Percentiles rank a stretch among this genome's conserved stretches.
These are phyloP conservation scores for Macrosoma leucophasiata DNA, from an alignment of 2,888 invertebrate species.

Conservation along the genomic window DNA sequence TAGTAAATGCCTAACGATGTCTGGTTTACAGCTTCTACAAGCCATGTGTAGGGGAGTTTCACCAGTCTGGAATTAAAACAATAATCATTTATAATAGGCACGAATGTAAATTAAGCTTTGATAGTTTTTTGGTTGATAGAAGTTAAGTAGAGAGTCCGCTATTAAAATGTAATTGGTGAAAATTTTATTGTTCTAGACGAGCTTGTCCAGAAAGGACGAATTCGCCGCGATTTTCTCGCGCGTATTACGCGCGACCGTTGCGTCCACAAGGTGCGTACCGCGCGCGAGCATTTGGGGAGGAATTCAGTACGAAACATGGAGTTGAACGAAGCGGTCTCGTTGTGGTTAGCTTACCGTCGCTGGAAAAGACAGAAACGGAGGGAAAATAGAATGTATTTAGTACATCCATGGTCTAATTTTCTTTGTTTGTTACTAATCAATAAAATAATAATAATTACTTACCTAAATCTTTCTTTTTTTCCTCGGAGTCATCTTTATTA, in stretches of 20 bases:
- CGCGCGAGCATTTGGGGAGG: constrained; percentile 8
- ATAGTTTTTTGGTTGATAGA: too few relatives aligned
- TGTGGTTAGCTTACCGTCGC: constrained; percentile 14
- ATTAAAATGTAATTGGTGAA: too few relatives aligned
- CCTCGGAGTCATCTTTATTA: too few relatives aligned
- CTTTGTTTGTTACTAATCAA: too few relatives aligned
- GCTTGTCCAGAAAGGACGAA: too few relatives aligned
- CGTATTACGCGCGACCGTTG: too few relatives aligned
- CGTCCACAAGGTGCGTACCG: constrained; percentile 3
- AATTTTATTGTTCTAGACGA: too few relatives aligned
- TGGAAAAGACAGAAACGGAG: constrained; percentile 18
- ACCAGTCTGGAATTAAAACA: constrained; percentile 78
- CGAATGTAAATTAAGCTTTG: constrained; percentile 4
- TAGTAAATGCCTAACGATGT: constrained; percentile 91
- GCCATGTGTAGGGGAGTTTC: constrained; percentile 98
- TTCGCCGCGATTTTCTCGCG: too few relatives aligned
- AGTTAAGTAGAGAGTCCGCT: too few relatives aligned
- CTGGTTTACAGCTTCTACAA: constrained; percentile 88
- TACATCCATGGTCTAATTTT: too few relatives aligned
- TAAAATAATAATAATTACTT: too few relatives aligned
- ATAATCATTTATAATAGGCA: constrained; percentile 3
- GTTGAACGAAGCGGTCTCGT: constrained; percentile 18
- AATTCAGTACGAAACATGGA: constrained; percentile 18
- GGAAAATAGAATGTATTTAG: constrained; percentile 17
- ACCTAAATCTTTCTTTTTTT: too few relatives aligned